These are phyloP conservation scores for Epinotia nisella DNA, from an alignment of 2,888 invertebrate genomes.

Conservation along the genomic window DNA sequence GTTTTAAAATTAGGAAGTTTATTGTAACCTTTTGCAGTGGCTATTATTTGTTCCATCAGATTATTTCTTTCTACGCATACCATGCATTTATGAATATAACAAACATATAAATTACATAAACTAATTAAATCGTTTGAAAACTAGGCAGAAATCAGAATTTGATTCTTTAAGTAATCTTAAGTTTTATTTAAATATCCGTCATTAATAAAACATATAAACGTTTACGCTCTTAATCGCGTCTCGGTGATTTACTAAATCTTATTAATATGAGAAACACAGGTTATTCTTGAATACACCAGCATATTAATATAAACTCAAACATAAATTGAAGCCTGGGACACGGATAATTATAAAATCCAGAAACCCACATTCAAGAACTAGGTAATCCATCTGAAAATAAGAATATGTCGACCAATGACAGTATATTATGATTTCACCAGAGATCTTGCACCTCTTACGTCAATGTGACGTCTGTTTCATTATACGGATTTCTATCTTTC, in stretches of 20 bases:
- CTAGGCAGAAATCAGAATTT: background rate
- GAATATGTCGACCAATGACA: constrained; percentile 72
- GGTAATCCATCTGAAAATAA: constrained; percentile 75
- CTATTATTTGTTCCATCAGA: background rate
- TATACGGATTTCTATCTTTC: constrained; percentile 67
- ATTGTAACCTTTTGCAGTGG: too few relatives aligned
- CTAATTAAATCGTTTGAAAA: constrained; percentile 7
- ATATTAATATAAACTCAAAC: constrained; percentile 36
- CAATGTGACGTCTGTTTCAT: constrained; percentile 83
- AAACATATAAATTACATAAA: background rate
- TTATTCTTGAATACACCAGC: constrained; percentile 30
- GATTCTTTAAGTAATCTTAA: constrained; percentile 7
- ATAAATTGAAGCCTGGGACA: constrained; percentile 22
- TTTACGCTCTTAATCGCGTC: constrained; percentile 21
- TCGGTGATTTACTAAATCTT: constrained; percentile 26
- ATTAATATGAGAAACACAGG: constrained; percentile 29
- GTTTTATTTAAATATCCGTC: constrained; percentile 12
- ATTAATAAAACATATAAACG: constrained; percentile 25
- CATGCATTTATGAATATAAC: background rate
- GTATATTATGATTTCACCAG: constrained; percentile 79
- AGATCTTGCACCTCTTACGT: constrained; percentile 81
- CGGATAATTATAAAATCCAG: constrained; percentile 41
- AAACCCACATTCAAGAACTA: constrained; percentile 54
- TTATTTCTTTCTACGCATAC: background rate
- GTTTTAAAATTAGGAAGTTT: background rate